Percentiles rank a stretch among this genome's conserved stretches.
phyloP scores from a whole-genome alignment of 2,113 vertebrate species.

The Epinephelus lanceolatus region DNA sequence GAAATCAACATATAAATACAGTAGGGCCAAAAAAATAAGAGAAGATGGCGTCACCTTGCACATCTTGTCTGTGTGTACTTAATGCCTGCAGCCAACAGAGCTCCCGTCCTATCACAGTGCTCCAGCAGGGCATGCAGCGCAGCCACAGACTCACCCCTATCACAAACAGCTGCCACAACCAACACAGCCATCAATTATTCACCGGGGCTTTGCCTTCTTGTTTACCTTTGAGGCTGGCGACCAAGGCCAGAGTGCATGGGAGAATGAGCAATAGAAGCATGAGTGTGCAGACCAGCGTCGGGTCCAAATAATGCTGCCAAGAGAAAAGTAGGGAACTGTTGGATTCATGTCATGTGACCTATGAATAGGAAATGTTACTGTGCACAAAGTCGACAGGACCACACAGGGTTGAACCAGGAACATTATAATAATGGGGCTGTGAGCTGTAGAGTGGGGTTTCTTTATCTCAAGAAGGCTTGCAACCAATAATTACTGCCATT shows the following conservation, averaged over 20 bases:
- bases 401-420: not conserved
- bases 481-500: not conserved
- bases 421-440: not conserved
- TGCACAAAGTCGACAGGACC: slow-evolving; percentile 9
- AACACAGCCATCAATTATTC: slow-evolving; percentile 78
- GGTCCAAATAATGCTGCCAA: not conserved
- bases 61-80: slow-evolving; percentile 45
- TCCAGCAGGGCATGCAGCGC: slow-evolving; percentile 39
- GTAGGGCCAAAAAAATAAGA: not conserved
- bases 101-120: slow-evolving; percentile 42
- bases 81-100: slow-evolving; percentile 25
- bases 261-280: slow-evolving; percentile 12
- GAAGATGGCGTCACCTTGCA: slow-evolving; percentile 33
- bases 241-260: slow-evolving; percentile 48
- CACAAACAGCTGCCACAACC: slow-evolving; percentile 68
- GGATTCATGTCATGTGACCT: slow-evolving; percentile 4
- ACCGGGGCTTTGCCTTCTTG: slow-evolving; percentile 68
- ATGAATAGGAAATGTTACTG: slow-evolving; percentile 23
- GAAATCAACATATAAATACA: slow-evolving; percentile 24
- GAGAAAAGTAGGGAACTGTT: not conserved
- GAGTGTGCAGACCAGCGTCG: not conserved
- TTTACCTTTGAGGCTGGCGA: slow-evolving; percentile 75
- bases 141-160: slow-evolving; percentile 50
- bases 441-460: not conserved
- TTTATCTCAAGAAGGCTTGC: not conserved